These are phyloP conservation scores for Kryptolebias marmoratus DNA, from an alignment of 2,113 vertebrate genomes.

Conservation along the genomic window DNA sequence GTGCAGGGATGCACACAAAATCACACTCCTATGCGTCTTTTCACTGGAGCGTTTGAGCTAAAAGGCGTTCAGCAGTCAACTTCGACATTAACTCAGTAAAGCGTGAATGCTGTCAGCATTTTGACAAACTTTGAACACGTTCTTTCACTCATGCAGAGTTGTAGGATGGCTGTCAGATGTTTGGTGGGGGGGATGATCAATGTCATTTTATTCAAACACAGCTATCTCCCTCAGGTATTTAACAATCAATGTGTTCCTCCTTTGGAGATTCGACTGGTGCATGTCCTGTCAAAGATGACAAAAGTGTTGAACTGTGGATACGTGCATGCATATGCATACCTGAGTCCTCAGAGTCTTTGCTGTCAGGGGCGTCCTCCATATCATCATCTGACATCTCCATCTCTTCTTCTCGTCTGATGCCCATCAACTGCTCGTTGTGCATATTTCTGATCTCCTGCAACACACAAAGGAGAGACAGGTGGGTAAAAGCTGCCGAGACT, in stretches of 20 bases:
- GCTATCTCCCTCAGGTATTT: constrained; percentile 30
- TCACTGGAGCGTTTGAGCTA: constrained; percentile 8
- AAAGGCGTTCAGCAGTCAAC: constrained; percentile 16
- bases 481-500: constrained; percentile 25
- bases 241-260: constrained; percentile 24
- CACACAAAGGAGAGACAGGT: constrained; percentile 17
- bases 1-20: constrained; percentile 6
- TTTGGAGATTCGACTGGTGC: constrained; percentile 34
- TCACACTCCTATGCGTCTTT: not conserved
- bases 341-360: constrained; percentile 90
- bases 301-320: constrained; percentile 15
- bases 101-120: constrained; percentile 19
- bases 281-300: constrained; percentile 33
- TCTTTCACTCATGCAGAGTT: constrained; percentile 30
- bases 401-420: constrained; percentile 94
- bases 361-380: constrained; percentile 86
- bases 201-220: constrained; percentile 42
- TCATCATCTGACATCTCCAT: constrained; percentile 99
- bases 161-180: constrained; percentile 26
- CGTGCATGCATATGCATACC: constrained; percentile 77
- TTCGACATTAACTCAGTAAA: constrained; percentile 24
- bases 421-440: constrained; percentile 97
- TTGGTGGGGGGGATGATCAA: constrained; percentile 35
- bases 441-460: constrained; percentile 94
- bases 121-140: constrained; percentile 22